Base-by-base conservation (phyloP, 1,140 invertebrate species). In the Pseudomyrmex sp. region DNA sequence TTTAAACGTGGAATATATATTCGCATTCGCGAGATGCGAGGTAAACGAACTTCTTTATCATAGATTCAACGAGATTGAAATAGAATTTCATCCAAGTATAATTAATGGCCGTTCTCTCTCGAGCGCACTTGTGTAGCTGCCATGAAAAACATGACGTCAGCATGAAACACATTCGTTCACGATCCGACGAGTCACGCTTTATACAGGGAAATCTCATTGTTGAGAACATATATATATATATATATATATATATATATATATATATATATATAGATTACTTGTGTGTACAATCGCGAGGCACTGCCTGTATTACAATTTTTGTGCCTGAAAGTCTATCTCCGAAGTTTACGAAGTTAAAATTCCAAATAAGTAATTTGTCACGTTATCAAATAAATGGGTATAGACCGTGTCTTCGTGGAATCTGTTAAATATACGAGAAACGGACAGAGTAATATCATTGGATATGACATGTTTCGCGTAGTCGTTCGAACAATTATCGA, bases 81-180 rank as follows among this genome's bases (percentile, higher is more conserved):
- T 56, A 58, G 48, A 77, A 76, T 83, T 83, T 66, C 50, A 66
- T 58, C 58, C 62, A 66, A 54, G 52, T 58, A 54, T 77, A 76
- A 75, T 76, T 63, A 75, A 83, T 83, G 35, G 76, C n/a, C 44
- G 18, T 58, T 52, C n/a, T 52, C 66, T 26, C 59, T 63, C 61
- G 20, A 82, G 58, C 75, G 26, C 52, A 73, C 46, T 74, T 74
- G 69, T 80, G 77, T 82, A 62, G 59, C 35, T 66, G 52, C 75
- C 76, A 59, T 79, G 76, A 58, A 79, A 79, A 79, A 79, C 76
- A 70, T 70, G 76, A 79, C 76, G 65, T 79, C 76, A 70, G 65
- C 54, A 58, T 50, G 76, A 79, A 79, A 48, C 20, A 79, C 76
- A 79, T 79, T 70, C 76, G 65, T 70, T 12, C 66, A 12, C 52